Evolutionary conservation across 2,888 invertebrate species (phyloP).

Genomic region (Alloscopus bannaensis): DNA sequence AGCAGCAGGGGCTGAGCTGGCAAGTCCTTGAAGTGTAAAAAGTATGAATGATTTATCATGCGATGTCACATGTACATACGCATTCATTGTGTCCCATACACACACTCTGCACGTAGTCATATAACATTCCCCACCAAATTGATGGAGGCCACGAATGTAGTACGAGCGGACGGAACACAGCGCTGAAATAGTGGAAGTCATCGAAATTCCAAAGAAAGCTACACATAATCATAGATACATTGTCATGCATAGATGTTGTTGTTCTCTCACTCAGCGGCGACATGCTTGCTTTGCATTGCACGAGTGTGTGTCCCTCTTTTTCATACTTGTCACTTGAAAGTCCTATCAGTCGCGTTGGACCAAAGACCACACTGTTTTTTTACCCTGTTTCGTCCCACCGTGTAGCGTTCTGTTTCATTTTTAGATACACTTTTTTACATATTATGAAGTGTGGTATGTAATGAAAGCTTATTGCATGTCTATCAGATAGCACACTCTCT

Average conservation of each 20-base stretch:
- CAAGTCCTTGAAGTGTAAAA: constrained; percentile 66
- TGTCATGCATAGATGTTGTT: not conserved
- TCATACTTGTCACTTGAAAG: constrained; percentile 15
- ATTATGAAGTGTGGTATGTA: constrained; percentile 57
- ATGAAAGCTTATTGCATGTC: constrained; percentile 56
- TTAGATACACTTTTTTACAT: constrained; percentile 25
- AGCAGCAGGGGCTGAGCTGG: constrained; percentile 65
- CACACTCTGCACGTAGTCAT: not conserved
- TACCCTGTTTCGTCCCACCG: not conserved
- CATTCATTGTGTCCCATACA: not conserved
- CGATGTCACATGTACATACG: constrained; percentile 61
- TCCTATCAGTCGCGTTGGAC: not conserved
- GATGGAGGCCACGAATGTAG: not conserved
- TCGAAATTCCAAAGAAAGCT: constrained; percentile 57
- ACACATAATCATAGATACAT: constrained; percentile 45
- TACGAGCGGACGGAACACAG: too few species aligned
- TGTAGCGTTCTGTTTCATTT: constrained; percentile 5
- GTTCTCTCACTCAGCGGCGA: not conserved
- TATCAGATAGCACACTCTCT: constrained; percentile 41
- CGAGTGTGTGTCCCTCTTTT: constrained; percentile 38
- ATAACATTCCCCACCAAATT: not conserved
- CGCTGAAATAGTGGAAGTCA: constrained; percentile 34
- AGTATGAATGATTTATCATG: constrained; percentile 66
- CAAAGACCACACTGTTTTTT: too few species aligned
- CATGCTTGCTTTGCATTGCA: constrained; percentile 25